Percentiles rank a stretch among this genome's conserved stretches.
phyloP scores from a whole-genome alignment of 1,140 invertebrate genomes.

The Pseudobourletiella spinata region DNA sequence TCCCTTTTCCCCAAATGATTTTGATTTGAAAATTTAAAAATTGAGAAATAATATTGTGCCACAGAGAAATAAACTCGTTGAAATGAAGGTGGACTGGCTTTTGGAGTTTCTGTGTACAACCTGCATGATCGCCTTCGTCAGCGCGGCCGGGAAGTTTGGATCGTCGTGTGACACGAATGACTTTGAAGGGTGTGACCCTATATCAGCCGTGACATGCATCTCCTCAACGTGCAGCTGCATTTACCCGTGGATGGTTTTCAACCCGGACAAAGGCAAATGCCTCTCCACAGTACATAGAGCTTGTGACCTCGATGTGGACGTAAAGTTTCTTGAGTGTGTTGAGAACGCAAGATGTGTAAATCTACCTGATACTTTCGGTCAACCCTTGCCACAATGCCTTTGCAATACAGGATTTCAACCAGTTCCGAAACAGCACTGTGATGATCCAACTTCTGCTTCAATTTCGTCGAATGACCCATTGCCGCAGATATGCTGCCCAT shows the following conservation, averaged over 20 bases:
- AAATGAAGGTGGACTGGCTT: no score
- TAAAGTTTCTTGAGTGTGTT: background rate
- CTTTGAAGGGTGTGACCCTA: background rate
- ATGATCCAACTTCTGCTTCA: background rate
- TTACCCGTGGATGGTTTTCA: conserved; percentile 1
- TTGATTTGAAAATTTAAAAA: no score
- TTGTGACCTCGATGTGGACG: background rate
- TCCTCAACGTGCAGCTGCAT: background rate
- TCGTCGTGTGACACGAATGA: background rate
- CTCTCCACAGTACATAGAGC: background rate
- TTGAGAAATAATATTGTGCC: no score
- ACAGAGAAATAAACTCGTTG: no score
- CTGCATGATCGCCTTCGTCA: no score
- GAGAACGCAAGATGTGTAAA: background rate
- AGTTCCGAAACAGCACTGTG: background rate
- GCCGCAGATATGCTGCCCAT: background rate
- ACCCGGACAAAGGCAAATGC: background rate
- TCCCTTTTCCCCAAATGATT: no score
- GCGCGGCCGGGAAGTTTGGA: background rate
- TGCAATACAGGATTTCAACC: background rate
- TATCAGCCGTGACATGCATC: background rate
- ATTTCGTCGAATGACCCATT: background rate
- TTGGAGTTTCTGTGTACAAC: no score
- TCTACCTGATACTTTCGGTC: background rate
- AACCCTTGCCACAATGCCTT: background rate